phyloP scores from a whole-genome alignment of 2,113 vertebrate species.

The Rhea pennata region DNA sequence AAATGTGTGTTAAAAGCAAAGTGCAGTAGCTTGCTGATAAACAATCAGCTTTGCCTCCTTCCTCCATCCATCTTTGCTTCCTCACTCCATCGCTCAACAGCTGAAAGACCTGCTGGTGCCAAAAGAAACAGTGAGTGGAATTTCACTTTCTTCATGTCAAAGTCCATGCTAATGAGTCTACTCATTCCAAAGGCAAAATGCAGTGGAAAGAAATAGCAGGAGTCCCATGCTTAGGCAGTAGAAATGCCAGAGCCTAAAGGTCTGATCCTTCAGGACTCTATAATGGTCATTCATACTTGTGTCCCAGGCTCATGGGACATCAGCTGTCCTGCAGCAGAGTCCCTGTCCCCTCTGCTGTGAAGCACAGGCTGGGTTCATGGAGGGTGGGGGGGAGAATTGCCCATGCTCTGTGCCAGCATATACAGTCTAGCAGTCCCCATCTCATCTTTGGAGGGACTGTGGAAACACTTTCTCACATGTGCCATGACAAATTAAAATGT shows the following conservation, averaged over 20 bases:
- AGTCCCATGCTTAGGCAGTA: no score
- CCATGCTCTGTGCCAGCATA: background rate
- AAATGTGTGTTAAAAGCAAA: background rate
- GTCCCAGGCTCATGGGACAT: background rate
- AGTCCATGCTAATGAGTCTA: background rate
- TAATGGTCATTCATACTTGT: background rate
- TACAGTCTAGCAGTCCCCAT: fast-evolving
- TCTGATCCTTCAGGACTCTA: background rate
- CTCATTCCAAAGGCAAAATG: background rate
- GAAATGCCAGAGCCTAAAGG: no score
- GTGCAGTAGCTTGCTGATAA: background rate
- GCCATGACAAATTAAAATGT: background rate
- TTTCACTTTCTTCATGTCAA: background rate
- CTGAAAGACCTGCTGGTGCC: background rate
- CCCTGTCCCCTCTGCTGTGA: background rate
- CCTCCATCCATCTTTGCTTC: background rate
- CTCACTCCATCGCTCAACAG: background rate
- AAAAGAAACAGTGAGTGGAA: background rate
- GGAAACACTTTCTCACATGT: fast-evolving
- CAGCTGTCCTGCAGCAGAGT: background rate
- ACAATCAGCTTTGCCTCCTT: background rate
- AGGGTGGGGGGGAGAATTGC: background rate
- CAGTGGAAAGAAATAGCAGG: background rate
- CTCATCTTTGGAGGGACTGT: background rate
- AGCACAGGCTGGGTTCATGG: background rate